Evolutionary conservation across 2,888 invertebrate genomes (phyloP).

Genomic region (Noctuana brunneofusca): DNA sequence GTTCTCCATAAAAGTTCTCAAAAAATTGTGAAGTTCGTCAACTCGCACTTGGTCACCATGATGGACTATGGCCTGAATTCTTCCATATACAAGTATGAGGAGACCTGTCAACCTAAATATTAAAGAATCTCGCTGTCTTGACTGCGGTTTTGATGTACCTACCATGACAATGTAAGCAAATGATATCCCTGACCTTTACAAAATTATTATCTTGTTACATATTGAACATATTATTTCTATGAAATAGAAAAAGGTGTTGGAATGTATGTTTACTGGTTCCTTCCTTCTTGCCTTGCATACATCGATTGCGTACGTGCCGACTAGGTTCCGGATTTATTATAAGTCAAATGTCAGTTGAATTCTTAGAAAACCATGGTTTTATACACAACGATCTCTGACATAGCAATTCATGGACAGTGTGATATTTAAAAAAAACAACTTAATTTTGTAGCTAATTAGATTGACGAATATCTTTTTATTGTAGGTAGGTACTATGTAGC

Average conservation of each 20-base stretch:
- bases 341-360: slow-evolving; percentile 27
- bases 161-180: not conserved
- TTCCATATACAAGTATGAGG: too few species aligned
- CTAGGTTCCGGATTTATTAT: slow-evolving; percentile 17
- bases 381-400: too few species aligned
- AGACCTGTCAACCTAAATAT: too few species aligned
- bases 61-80: too few species aligned
- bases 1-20: too few species aligned
- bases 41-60: too few species aligned
- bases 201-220: slow-evolving; percentile 25
- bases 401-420: not conserved
- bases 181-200: slow-evolving; percentile 13
- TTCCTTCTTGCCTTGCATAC: slow-evolving; percentile 27
- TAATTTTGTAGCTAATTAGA: too few species aligned
- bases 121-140: too few species aligned
- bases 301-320: not conserved
- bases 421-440: not conserved
- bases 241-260: slow-evolving; percentile 24
- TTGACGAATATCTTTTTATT: too few species aligned
- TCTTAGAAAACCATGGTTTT: not conserved
- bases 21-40: too few species aligned
- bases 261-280: slow-evolving; percentile 20
- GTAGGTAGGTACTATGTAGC: too few species aligned
- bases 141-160: slow-evolving; percentile 14
- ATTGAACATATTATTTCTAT: slow-evolving; percentile 19